Base-by-base conservation (phyloP, 2,113 vertebrate genomes). In the Podilymbus podiceps region DNA sequence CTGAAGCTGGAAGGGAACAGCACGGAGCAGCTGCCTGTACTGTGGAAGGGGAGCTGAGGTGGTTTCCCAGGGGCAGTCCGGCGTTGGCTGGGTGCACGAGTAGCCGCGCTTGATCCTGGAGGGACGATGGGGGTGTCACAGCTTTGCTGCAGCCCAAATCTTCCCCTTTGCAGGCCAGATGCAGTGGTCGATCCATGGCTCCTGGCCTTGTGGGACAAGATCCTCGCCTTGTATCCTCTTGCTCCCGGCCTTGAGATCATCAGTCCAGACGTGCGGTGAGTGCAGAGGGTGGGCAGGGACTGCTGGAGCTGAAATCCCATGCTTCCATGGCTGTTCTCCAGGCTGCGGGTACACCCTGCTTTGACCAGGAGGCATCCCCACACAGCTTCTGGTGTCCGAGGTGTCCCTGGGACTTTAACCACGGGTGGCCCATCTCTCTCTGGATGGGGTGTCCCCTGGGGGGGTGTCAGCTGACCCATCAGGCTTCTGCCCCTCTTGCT, bases 171-270 rank as follows among this genome's bases (percentile, higher is more conserved):
- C 97, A 99, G 99, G n/a, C 96, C 99, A 0, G 99, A 99, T 38
- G 99, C 99, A 8, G 98, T 98, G 73, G 88, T 99, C 0, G 99
- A 99, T 91, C 99, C 98, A 0, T 99, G 99, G 99, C 97, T 99
- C 21, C 22, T 40, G 7, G 88, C 97, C 4, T 98, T 99, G 69
- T 99, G 99, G 99, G 97, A 96, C n/a, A 98, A 98, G 91, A 96
- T 98, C 40, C 97, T 98, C 5, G 15, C 89, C 44, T 86, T 99
- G 42, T 97, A 98, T 76, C 99, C 99, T 6, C 85, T 98, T 20
- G 91, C 98, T 76, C 56, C 87, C 4, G 96, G 94, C 24, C 75
- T 98, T 42, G 67, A 66, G 17, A 81, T 98, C 16, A 96, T 99
- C 67, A 97, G 97, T 7, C 98, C 98, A 0, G 97, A 98, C 12